Base-by-base conservation (phyloP, 2,888 invertebrate species). In the Exocentrus adspersus region DNA sequence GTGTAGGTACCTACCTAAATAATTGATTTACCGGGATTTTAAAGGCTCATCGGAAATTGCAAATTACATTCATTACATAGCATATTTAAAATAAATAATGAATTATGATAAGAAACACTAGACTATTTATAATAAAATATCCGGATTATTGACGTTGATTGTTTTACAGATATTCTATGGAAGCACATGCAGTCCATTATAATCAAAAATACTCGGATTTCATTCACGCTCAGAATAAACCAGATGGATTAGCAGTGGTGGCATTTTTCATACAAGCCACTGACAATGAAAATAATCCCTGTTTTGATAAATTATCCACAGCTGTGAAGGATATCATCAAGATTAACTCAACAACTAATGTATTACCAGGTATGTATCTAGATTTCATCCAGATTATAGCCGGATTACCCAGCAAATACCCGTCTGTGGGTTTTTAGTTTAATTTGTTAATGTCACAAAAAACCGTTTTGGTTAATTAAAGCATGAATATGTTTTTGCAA, bases 111-210 rank as follows among this genome's bases (percentile, higher is more conserved):
- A 24, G 7, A 24, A 24, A 5, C 3, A 24, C 4, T 24, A 24
- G 7, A 24, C 24, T 24, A 24, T 24, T n/a, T n/a, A n/a, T n/a
- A n/a, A n/a, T n/a, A n/a, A n/a, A 12, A 41, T 14, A 41, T 14
- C 12, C 6, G n/a, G 6, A 12, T 41, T 41, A 12, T 14, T 41
- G 12, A 41, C 14, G n/a, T 20, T 45, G 6, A 6, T 28, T 30
- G 9, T 42, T 54, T 71, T 71, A 42, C 59, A 90, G 91, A 67
- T 92, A 88, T 72, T 90, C 91, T 6, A 90, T 90, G 82, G 92
- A 92, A 82, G 89, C 91, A 46, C 93, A 93, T 77, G 88, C 92
- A 57, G 93, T 93, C 0, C 93, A 92, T 79, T 92, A 88, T 79
- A 91, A 91, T 77, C 86, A 86, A 75, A 90, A 90, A 79, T 91